Conservation (phyloP, 2,888 invertebrate species). For the Synergus gifuensis region DNA sequence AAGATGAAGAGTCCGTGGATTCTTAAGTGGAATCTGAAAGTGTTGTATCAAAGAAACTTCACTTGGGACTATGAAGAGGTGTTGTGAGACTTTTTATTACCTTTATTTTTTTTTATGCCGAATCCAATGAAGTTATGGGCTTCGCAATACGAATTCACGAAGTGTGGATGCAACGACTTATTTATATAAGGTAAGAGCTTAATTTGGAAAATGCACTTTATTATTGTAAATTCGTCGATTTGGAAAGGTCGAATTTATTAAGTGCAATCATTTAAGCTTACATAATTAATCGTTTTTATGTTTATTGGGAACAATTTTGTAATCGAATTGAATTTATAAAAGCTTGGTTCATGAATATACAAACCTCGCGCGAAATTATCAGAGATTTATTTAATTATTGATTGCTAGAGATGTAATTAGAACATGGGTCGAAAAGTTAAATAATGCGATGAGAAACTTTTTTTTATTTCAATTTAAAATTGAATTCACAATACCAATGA, state of each 20-base stretch:
- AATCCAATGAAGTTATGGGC: constrained; percentile 56
- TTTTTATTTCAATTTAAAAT: neutral
- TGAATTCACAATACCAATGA: neutral
- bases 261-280: neutral
- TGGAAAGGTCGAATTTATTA: neutral
- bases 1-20: constrained; percentile 1
- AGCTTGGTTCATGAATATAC: too few relatives aligned
- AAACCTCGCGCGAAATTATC: too few relatives aligned
- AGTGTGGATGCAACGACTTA: constrained; percentile 60
- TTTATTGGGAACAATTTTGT: too few relatives aligned
- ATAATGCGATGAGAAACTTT: neutral
- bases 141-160: constrained; percentile 53
- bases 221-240: neutral
- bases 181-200: constrained; percentile 63
- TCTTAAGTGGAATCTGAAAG: constrained; percentile 5
- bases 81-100: constrained; percentile 7
- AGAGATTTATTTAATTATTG: too few relatives aligned
- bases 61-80: constrained; percentile 20
- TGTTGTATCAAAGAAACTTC: neutral
- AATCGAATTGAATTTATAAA: too few relatives aligned
- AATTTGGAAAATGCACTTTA: neutral
- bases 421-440: neutral
- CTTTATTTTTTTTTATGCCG: constrained; percentile 28
- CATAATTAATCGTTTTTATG: neutral
- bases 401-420: neutral